Percentiles rank a stretch among this genome's conserved stretches.
Conservation (phyloP, 2,113 vertebrate genomes). For the human (Homo sapiens) region GRCh38 chr14:85544001-85544500, state of each 20-base stretch:
- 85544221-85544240: background rate
- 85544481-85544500: background rate
- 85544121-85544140: background rate
- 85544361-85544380: background rate
- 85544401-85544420: background rate
- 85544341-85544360: background rate
- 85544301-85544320: background rate
- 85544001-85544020: background rate
- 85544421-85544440: background rate
- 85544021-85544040: background rate
- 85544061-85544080: background rate
- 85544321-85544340: background rate
- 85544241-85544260: slow-evolving; percentile 36
- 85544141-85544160: background rate
- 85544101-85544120: background rate
- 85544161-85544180: background rate
- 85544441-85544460: background rate
- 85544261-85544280: background rate
- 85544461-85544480: background rate
- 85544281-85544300: slow-evolving; percentile 32
- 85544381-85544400: background rate
- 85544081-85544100: background rate
- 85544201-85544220: background rate
- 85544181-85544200: background rate
- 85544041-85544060: background rate